A percentile compares a stretch with the other conserved stretches of the same genome.
Evolutionary conservation across 2,888 invertebrate genomes (phyloP).

Genomic region (Spicauda simplicius): DNA sequence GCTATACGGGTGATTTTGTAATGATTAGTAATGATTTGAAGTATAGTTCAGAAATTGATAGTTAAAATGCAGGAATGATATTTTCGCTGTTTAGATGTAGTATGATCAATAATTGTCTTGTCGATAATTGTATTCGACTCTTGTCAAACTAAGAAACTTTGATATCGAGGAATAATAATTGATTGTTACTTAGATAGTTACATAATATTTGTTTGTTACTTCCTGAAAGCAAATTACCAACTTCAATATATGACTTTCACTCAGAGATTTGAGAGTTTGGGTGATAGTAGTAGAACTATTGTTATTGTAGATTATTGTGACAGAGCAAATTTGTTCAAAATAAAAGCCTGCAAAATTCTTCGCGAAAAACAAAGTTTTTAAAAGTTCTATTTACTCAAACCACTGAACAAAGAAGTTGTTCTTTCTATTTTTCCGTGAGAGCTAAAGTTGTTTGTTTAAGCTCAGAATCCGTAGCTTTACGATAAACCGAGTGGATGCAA

Average conservation of each 20-base stretch:
- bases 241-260: too few relatives aligned
- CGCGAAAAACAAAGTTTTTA: slow-evolving; percentile 11
- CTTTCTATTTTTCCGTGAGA: slow-evolving; percentile 32
- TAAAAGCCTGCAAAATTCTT: background rate
- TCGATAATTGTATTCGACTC: too few relatives aligned
- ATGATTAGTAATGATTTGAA: too few relatives aligned
- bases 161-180: background rate
- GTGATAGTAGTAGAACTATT: too few relatives aligned
- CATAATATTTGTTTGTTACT: background rate
- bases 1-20: too few relatives aligned
- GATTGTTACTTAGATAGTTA: too few relatives aligned
- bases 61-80: too few relatives aligned
- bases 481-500: slow-evolving; percentile 34
- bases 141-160: background rate
- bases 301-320: background rate
- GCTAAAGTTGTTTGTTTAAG: slow-evolving; percentile 31
- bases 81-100: too few relatives aligned
- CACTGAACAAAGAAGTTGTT: slow-evolving; percentile 31
- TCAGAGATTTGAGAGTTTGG: too few relatives aligned
- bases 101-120: too few relatives aligned
- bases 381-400: slow-evolving; percentile 25
- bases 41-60: too few relatives aligned
- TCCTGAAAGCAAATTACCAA: background rate
- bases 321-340: background rate
- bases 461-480: slow-evolving; percentile 34